These are phyloP conservation scores for Sebastes cheni DNA, from an alignment of 2,797 vertebrate species.

Conservation along the genomic window DNA sequence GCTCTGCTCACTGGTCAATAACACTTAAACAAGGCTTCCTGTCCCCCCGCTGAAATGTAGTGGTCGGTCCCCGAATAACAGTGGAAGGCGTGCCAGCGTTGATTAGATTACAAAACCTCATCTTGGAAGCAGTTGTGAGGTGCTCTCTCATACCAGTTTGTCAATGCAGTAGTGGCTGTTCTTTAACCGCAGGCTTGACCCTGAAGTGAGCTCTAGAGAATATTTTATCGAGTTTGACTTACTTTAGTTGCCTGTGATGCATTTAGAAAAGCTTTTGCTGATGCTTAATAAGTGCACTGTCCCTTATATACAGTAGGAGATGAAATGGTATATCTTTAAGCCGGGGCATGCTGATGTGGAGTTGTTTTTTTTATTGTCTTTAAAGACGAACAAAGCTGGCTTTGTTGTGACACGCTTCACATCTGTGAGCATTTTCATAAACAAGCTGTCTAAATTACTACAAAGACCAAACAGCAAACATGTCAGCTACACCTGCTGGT, in stretches of 20 bases:
- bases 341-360: not conserved
- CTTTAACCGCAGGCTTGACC: conserved; percentile 28
- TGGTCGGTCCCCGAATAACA: not conserved
- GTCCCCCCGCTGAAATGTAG: not conserved
- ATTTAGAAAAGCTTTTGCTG: conserved; percentile 14
- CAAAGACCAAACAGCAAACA: not conserved
- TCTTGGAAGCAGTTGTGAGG: conserved; percentile 5
- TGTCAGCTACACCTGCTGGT: not conserved
- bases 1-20: conserved; percentile 32
- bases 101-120: conserved; percentile 30
- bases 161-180: conserved; percentile 24
- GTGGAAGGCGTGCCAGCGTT: not conserved
- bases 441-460: not conserved
- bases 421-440: not conserved
- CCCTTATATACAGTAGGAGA: not conserved
- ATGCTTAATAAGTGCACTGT: not conserved
- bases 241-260: not conserved
- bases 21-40: conserved; percentile 12
- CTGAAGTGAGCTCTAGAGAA: conserved; percentile 22
- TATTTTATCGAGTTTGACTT: conserved; percentile 13
- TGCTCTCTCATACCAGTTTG: conserved; percentile 14
- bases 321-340: not conserved
- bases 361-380: not conserved
- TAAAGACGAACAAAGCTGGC: not conserved
- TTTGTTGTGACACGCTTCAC: not conserved